Evolutionary conservation across 2,888 invertebrate species (phyloP), one percentile per base, ranked within the genome.

Genomic region (Phyllotreta cruciferae): DNA sequence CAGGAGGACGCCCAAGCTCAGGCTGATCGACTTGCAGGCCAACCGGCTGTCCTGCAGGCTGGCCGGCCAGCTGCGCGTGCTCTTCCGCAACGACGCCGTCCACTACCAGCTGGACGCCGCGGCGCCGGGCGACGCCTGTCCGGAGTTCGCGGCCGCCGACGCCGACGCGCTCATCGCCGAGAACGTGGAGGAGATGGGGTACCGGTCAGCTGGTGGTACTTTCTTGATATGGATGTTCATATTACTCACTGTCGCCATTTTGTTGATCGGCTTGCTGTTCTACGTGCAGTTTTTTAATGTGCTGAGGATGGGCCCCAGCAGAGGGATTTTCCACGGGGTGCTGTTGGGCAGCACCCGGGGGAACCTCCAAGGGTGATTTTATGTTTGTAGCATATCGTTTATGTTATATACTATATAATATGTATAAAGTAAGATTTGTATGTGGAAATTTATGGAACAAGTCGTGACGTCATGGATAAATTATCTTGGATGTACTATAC

Each of bases 21-120:
- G 76, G 0, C 70, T 70, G 38, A 55, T 80, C 1, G 64, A 71
- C 37, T 60, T 80, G 6, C 67, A 71, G 44, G 65, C 73, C 42
- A 80, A 80, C 53, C 53, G 61, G 6, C 70, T 75, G 64, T 73
- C 75, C 6, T 80, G 80, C 61, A 73, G 74, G 50, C 64, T 77
- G n/a, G 68, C 74, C 7, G 66, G 67, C 13, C 75, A 78, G 42
- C 74, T 79, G 70, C 70, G 75, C 42, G 67, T 73, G 1, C 71
- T 73, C 54, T 75, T 77, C 45, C 64, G 64, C 6, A 66, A 73
- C 14, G 77, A 77, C 55, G 71, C 72, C 39, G 69, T 77, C 37
- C 66, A 68, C 35, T 75, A 70, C 13, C 24, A 24, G 24, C 24
- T 41, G 3, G 42, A 66, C 6, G 52, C 53, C 1, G 35, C 11